Conservation (phyloP, 2,113 vertebrate genomes). For the Dipodomys stephensi region DNA sequence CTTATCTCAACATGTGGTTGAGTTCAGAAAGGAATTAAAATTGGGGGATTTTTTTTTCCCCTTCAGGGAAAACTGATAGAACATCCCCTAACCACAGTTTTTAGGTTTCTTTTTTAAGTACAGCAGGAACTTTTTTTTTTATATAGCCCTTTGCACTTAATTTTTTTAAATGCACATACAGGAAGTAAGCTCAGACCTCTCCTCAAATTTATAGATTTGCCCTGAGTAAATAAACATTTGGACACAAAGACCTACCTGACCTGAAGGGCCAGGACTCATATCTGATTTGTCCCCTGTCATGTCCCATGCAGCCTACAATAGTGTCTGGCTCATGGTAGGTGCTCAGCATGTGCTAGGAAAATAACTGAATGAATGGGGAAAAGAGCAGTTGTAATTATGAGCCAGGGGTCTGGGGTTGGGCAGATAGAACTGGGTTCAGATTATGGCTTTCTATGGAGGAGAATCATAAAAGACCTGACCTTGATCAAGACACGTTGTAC, state of each 20-base stretch:
- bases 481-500: no score
- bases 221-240: not conserved
- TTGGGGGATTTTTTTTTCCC: constrained; percentile 64
- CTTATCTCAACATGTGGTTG: constrained; percentile 80
- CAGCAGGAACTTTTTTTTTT: constrained; percentile 16
- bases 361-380: not conserved
- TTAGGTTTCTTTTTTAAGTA: constrained; percentile 58
- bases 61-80: constrained; percentile 63
- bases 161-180: constrained; percentile 34
- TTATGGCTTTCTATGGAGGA: no score
- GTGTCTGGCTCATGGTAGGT: not conserved
- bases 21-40: constrained; percentile 80
- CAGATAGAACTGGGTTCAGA: not conserved
- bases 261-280: not conserved
- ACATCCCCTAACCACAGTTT: constrained; percentile 58
- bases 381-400: not conserved
- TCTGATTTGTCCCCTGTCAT: not conserved
- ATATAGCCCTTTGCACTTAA: constrained; percentile 33
- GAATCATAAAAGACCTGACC: no score
- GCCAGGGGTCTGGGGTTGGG: not conserved
- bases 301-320: not conserved
- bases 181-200: not conserved
- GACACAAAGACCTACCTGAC: not conserved
- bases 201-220: not conserved
- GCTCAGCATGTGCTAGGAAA: not conserved